phyloP scores from a whole-genome alignment of 2,888 invertebrate species.

The Hypolimnas misippus region DNA sequence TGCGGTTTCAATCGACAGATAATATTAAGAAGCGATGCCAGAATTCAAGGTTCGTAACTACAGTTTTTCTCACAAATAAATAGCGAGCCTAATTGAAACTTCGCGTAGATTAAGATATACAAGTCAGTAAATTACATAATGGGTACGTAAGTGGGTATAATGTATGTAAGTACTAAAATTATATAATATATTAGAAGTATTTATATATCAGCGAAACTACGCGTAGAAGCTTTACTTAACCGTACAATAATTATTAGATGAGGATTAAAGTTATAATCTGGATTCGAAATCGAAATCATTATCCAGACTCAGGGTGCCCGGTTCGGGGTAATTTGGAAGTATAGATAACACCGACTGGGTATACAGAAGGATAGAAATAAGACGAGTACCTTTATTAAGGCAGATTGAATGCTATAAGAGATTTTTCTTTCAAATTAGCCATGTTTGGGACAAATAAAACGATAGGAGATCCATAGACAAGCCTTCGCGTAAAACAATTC shows the following conservation, averaged over 20 bases:
- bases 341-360: slow-evolving; percentile 15
- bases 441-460: slow-evolving; percentile 23
- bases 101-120: slow-evolving; percentile 72
- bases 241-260: slow-evolving; percentile 73
- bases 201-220: slow-evolving; percentile 79
- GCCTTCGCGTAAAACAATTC: slow-evolving; percentile 72
- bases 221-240: slow-evolving; percentile 80
- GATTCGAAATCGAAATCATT: slow-evolving; percentile 70
- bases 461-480: slow-evolving; percentile 59
- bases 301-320: slow-evolving; percentile 72
- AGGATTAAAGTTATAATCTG: slow-evolving; percentile 69
- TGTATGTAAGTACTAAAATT: slow-evolving; percentile 80
- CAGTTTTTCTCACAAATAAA: slow-evolving; percentile 52
- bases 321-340: slow-evolving; percentile 34
- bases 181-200: slow-evolving; percentile 77
- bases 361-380: slow-evolving; percentile 21
- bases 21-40: slow-evolving; percentile 75
- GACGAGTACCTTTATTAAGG: slow-evolving; percentile 20
- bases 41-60: slow-evolving; percentile 59
- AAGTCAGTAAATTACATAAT: slow-evolving; percentile 76
- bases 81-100: slow-evolving; percentile 72
- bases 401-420: slow-evolving; percentile 11
- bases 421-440: slow-evolving; percentile 29
- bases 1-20: slow-evolving; percentile 45
- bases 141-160: slow-evolving; percentile 78